Evolutionary conservation across 1,140 invertebrate genomes (phyloP).

Genomic region (Schlechtendalia chinensis): DNA sequence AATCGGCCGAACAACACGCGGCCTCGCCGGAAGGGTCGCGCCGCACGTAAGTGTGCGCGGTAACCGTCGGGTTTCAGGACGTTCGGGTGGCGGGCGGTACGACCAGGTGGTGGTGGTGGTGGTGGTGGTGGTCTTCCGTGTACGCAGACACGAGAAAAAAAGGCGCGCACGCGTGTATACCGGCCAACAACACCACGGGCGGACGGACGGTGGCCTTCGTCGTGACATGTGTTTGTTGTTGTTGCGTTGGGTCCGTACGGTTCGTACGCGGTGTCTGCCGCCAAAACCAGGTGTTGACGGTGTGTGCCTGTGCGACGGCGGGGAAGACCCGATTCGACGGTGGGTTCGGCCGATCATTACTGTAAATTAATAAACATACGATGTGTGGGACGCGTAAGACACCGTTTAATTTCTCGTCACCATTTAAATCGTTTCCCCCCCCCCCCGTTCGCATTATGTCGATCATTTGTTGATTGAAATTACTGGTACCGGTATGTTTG

Average conservation of each 20-base stretch:
- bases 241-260: background rate
- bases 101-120: no score
- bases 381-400: background rate
- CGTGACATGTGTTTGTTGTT: constrained; percentile 16
- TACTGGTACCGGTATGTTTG: no score
- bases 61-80: background rate
- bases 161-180: background rate
- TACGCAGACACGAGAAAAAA: background rate
- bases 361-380: background rate
- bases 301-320: no score
- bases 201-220: background rate
- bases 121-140: no score
- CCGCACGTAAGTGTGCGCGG: background rate
- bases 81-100: background rate
- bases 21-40: background rate
- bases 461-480: background rate
- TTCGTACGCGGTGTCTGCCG: no score
- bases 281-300: background rate
- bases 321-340: no score
- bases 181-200: no score
- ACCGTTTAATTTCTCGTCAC: background rate
- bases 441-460: no score
- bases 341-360: background rate
- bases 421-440: background rate
- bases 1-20: constrained; percentile 28